Percentiles rank a stretch among this genome's conserved stretches.
phyloP scores from a whole-genome alignment of 2,113 vertebrate species.

The Opisthocomus hoazin region DNA sequence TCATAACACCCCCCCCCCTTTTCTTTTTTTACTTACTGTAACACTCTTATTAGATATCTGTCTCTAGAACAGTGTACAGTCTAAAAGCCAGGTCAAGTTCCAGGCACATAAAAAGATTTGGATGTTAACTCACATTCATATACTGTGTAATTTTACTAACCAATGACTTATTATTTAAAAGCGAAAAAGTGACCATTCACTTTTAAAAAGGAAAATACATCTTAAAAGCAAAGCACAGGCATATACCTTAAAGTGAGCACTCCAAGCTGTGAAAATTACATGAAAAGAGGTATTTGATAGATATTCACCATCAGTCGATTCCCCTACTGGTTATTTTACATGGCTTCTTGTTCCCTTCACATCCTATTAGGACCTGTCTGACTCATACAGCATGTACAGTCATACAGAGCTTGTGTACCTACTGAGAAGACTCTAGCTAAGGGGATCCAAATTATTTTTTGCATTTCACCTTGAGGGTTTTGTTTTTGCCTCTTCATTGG shows the following conservation, averaged over 20 bases:
- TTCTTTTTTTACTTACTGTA: neutral
- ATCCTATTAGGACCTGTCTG: neutral
- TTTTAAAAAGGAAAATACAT: neutral
- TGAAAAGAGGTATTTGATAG: neutral
- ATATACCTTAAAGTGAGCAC: neutral
- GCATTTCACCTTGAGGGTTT: neutral
- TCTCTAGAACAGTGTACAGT: neutral
- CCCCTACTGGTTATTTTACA: neutral
- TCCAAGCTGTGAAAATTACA: neutral
- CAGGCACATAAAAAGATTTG: neutral
- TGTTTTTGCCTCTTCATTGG: neutral
- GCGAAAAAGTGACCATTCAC: neutral
- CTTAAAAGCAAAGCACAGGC: neutral
- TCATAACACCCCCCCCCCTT: neutral
- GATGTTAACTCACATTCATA: neutral
- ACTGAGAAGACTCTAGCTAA: neutral
- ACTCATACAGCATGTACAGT: too few relatives aligned
- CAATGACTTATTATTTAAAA: neutral
- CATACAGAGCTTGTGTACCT: neutral
- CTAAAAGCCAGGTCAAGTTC: neutral
- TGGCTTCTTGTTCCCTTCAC: neutral
- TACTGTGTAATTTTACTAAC: neutral
- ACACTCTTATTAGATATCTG: neutral
- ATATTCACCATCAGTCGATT: neutral
- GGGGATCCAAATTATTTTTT: neutral